These are phyloP conservation scores for Sycobia sp. DNA, from an alignment of 1,140 invertebrate genomes.

Conservation along the genomic window DNA sequence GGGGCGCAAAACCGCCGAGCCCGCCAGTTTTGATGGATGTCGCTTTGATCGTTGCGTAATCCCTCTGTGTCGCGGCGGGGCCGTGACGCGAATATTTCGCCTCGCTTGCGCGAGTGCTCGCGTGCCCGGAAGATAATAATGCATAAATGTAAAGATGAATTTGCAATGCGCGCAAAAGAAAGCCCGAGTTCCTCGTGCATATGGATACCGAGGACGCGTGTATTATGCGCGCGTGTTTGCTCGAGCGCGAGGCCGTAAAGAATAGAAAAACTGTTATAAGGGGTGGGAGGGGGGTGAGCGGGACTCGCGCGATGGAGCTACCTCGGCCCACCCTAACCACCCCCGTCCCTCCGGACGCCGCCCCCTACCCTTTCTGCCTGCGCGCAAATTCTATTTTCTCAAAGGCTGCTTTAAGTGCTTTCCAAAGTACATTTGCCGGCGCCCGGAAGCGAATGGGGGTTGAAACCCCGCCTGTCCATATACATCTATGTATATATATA, in stretches of 20 bases:
- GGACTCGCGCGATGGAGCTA: not conserved
- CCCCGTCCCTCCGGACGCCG: too few relatives aligned
- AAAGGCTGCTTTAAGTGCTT: constrained; percentile 42
- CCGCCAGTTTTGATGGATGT: constrained; percentile 24
- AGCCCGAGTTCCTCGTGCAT: too few relatives aligned
- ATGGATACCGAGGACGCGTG: too few relatives aligned
- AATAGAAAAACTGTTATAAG: not conserved
- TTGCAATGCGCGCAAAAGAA: constrained; percentile 1
- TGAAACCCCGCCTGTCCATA: not conserved
- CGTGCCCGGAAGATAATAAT: constrained; percentile 17
- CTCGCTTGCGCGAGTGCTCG: not conserved
- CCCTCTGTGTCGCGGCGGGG: constrained; percentile 7
- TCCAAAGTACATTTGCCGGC: constrained; percentile 43
- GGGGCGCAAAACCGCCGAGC: too few relatives aligned
- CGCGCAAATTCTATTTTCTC: constrained; percentile 43
- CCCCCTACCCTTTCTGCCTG: too few relatives aligned
- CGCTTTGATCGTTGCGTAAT: constrained; percentile 16
- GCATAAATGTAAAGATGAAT: constrained; percentile 23
- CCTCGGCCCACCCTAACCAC: too few relatives aligned
- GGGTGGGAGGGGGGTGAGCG: not conserved
- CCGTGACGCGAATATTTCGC: constrained; percentile 16
- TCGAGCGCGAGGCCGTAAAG: not conserved
- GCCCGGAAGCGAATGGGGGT: constrained; percentile 9
- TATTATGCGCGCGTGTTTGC: not conserved
- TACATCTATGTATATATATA: too few relatives aligned